phyloP scores from a whole-genome alignment of 2,797 vertebrate species.

The Rhinophrynus dorsalis region DNA sequence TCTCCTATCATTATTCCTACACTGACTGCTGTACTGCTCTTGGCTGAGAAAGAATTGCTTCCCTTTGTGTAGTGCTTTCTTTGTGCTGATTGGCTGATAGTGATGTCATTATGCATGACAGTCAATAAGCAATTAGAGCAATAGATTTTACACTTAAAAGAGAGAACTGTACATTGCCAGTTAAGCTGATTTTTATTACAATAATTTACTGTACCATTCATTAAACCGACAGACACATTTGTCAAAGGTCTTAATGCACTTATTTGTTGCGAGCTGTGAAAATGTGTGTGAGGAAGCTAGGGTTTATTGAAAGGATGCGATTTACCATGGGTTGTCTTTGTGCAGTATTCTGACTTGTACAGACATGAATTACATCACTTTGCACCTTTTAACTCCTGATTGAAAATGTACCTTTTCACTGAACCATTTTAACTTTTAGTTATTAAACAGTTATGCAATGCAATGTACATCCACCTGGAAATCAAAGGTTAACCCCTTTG shows the following conservation, averaged over 20 bases:
- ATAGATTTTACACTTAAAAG: conserved; percentile 67
- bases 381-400: not conserved
- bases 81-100: conserved; percentile 43
- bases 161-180: conserved; percentile 55
- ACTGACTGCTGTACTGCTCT: conserved; percentile 31
- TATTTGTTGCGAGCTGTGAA: conserved; percentile 10
- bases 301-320: not conserved
- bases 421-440: too few relatives aligned
- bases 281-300: conserved; percentile 13
- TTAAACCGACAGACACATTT: conserved; percentile 56
- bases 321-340: not conserved
- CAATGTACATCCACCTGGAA: too few relatives aligned
- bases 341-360: not conserved
- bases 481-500: too few relatives aligned
- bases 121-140: conserved; percentile 72
- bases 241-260: conserved; percentile 48
- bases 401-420: not conserved
- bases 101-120: conserved; percentile 47
- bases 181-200: conserved; percentile 63
- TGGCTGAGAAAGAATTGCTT: conserved; percentile 23
- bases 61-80: conserved; percentile 23
- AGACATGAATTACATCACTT: not conserved
- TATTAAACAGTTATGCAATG: too few relatives aligned
- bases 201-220: conserved; percentile 59
- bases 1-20: conserved; percentile 24